These are phyloP conservation scores for Agrilus planipennis DNA, from an alignment of 1,140 invertebrate genomes.

Conservation along the genomic window DNA sequence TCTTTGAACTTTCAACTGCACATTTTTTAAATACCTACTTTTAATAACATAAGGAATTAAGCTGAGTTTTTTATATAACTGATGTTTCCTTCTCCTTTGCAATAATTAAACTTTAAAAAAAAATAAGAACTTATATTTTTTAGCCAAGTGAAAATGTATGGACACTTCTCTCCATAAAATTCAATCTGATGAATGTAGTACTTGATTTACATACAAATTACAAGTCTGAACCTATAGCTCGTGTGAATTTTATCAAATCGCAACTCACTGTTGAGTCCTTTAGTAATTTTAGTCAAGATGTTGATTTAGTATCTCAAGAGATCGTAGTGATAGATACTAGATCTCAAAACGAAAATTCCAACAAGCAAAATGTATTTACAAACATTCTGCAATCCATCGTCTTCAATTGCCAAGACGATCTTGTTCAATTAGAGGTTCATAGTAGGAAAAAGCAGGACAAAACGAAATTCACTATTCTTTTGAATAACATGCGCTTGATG, in stretches of 20 bases:
- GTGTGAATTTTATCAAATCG: constrained; percentile 87
- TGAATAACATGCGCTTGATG: constrained; percentile 94
- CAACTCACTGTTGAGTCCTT: constrained; percentile 70
- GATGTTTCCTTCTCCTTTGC: too few relatives aligned
- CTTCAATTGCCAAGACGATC: constrained; percentile 34
- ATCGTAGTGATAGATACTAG: constrained; percentile 78
- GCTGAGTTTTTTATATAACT: too few relatives aligned
- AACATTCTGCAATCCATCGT: constrained; percentile 74
- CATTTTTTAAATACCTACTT: too few relatives aligned
- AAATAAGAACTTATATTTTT: constrained; percentile 13
- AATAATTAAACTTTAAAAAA: too few relatives aligned
- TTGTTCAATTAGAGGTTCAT: constrained; percentile 77
- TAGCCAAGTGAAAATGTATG: constrained; percentile 41
- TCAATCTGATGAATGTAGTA: constrained; percentile 82
- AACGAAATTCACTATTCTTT: constrained; percentile 76
- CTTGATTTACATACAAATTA: constrained; percentile 53
- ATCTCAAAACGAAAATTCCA: constrained; percentile 53
- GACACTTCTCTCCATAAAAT: constrained; percentile 63
- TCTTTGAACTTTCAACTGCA: too few relatives aligned
- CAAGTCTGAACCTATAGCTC: constrained; percentile 57
- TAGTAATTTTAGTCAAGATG: constrained; percentile 80
- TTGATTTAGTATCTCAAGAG: constrained; percentile 86
- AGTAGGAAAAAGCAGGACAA: constrained; percentile 56
- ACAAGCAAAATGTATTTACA: constrained; percentile 76
- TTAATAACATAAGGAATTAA: too few relatives aligned